Percentiles rank a stretch among this genome's conserved stretches.
Evolutionary conservation across 2,888 invertebrate genomes (phyloP).

Genomic region (Dexiosoma caninum): DNA sequence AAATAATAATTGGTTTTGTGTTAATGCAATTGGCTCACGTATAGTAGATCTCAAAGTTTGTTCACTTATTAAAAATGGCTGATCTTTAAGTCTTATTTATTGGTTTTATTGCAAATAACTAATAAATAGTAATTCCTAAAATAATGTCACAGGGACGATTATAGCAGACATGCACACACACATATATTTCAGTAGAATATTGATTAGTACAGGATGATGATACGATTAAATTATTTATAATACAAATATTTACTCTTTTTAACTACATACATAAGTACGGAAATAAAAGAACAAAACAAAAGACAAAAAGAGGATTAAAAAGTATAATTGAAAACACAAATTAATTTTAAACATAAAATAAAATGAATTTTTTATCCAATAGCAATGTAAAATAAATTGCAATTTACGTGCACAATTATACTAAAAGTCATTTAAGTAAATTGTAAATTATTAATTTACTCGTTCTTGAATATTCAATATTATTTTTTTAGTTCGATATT

Average conservation of each 20-base stretch:
- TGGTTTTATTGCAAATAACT: not conserved
- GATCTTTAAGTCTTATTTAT: no score
- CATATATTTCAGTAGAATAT: constrained; percentile 36
- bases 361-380: constrained; percentile 40
- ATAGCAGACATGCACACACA: constrained; percentile 58
- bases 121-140: constrained; percentile 3
- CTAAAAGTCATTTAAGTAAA: constrained; percentile 37
- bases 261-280: constrained; percentile 50
- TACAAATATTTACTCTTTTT: constrained; percentile 37
- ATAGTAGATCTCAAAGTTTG: no score
- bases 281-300: constrained; percentile 19
- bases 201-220: constrained; percentile 37
- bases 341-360: constrained; percentile 35
- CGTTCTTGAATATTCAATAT: not conserved
- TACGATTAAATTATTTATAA: constrained; percentile 38
- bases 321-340: constrained; percentile 39
- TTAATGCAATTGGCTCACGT: no score
- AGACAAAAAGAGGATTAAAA: constrained; percentile 10
- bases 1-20: no score
- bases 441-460: constrained; percentile 24
- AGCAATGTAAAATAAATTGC: constrained; percentile 53
- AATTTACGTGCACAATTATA: constrained; percentile 64
- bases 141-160: constrained; percentile 26
- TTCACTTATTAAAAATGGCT: no score
- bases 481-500: constrained; percentile 24